phyloP scores from a whole-genome alignment of 2,797 vertebrate species.

The Danio kyathit region DNA sequence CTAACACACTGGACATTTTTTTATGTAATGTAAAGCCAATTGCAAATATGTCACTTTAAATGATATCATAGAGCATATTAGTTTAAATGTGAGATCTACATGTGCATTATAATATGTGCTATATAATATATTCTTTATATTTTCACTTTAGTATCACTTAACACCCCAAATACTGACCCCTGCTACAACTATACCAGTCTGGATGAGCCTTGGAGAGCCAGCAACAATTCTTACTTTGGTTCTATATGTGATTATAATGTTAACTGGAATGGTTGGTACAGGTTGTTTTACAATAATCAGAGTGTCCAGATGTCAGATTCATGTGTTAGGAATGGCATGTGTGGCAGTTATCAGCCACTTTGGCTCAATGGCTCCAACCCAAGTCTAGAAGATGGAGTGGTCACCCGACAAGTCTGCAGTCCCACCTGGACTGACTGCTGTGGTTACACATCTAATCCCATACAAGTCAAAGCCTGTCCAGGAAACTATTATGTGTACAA shows the following conservation, averaged over 20 bases:
- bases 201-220: conserved; percentile 24
- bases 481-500: conserved; percentile 35
- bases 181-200: conserved; percentile 18
- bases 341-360: conserved; percentile 23
- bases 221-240: too few relatives aligned
- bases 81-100: too few relatives aligned
- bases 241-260: not conserved
- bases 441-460: not conserved
- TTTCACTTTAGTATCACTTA: not conserved
- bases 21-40: too few relatives aligned
- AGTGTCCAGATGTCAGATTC: conserved; percentile 39
- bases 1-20: too few relatives aligned
- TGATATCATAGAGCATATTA: too few relatives aligned
- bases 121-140: not conserved
- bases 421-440: not conserved
- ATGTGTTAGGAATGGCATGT: conserved; percentile 10
- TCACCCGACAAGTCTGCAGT: conserved; percentile 3
- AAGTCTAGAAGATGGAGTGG: conserved; percentile 4
- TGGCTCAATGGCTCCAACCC: not conserved
- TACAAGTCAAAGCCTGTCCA: conserved; percentile 33
- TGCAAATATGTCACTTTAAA: too few relatives aligned
- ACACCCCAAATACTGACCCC: conserved; percentile 13
- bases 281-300: not conserved
- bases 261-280: conserved; percentile 38
- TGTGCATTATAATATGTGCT: too few relatives aligned